These are phyloP conservation scores for Epistrophe eligans DNA, from an alignment of 2,888 invertebrate species.

Conservation along the genomic window DNA sequence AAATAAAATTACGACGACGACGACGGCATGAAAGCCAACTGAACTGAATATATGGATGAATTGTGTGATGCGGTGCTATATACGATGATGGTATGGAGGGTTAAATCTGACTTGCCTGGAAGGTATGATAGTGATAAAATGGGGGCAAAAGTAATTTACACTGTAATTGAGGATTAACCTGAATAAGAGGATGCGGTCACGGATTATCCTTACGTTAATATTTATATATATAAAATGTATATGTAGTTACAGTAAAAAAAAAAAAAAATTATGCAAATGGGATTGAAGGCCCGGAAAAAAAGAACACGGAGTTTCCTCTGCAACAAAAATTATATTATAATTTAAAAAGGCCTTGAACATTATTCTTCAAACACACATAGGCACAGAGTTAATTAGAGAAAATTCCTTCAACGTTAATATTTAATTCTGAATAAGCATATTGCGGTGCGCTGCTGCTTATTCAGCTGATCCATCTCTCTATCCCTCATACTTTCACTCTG, in stretches of 20 bases:
- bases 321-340: constrained; percentile 50
- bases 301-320: constrained; percentile 20
- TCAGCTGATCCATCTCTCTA: constrained; percentile 19
- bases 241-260: background rate
- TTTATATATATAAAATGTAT: constrained; percentile 6
- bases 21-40: constrained; percentile 25
- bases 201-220: constrained; percentile 58
- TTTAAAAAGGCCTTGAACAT: constrained; percentile 57
- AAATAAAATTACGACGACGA: constrained; percentile 41
- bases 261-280: constrained; percentile 54
- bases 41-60: constrained; percentile 32
- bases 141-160: constrained; percentile 82
- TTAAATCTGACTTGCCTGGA: constrained; percentile 43
- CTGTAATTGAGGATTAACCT: constrained; percentile 83
- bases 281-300: constrained; percentile 35
- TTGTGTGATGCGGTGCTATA: background rate
- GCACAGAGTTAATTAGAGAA: constrained; percentile 62
- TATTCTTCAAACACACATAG: constrained; percentile 38
- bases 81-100: background rate
- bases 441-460: constrained; percentile 34
- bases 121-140: constrained; percentile 42
- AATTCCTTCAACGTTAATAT: constrained; percentile 55
- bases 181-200: constrained; percentile 78
- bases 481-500: background rate
- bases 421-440: constrained; percentile 63